A percentile compares a stretch with the other conserved stretches of the same genome.
Conservation (phyloP, 2,797 vertebrate genomes). For the Hoplostethus atlanticus region DNA sequence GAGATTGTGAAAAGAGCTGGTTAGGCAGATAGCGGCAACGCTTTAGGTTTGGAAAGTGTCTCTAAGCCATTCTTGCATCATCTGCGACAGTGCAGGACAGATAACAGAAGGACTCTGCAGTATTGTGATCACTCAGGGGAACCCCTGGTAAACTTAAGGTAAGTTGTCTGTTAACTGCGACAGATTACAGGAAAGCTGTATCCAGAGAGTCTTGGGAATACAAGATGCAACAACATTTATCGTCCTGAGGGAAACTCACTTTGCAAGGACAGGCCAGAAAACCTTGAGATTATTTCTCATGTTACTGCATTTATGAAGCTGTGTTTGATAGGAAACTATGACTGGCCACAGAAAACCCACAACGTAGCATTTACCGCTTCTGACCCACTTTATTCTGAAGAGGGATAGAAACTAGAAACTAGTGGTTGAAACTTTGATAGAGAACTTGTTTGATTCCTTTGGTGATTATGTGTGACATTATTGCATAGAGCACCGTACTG, state of each 20-base stretch:
- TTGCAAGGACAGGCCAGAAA: not conserved
- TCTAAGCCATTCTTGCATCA: constrained; percentile 14
- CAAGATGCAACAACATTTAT: not conserved
- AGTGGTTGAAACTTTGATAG: too few relatives aligned
- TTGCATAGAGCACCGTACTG: too few relatives aligned
- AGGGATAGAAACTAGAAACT: too few relatives aligned
- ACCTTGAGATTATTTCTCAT: too few relatives aligned
- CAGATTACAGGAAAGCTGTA: not conserved
- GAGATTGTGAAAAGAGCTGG: not conserved
- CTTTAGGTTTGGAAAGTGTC: not conserved
- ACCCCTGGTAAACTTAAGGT: not conserved
- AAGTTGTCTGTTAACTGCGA: not conserved
- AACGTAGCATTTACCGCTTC: too few relatives aligned
- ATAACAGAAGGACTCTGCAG: not conserved
- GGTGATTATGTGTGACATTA: too few relatives aligned
- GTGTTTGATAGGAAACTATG: too few relatives aligned
- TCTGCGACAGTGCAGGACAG: not conserved
- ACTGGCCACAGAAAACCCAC: too few relatives aligned
- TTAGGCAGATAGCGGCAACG: not conserved
- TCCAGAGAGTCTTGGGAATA: not conserved
- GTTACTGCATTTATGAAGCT: too few relatives aligned
- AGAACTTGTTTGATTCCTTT: too few relatives aligned
- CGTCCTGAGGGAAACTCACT: not conserved
- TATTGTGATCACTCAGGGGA: not conserved
- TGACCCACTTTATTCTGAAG: too few relatives aligned